phyloP scores from a whole-genome alignment of 2,113 vertebrate species.

The Gasterosteus nipponicus region DNA sequence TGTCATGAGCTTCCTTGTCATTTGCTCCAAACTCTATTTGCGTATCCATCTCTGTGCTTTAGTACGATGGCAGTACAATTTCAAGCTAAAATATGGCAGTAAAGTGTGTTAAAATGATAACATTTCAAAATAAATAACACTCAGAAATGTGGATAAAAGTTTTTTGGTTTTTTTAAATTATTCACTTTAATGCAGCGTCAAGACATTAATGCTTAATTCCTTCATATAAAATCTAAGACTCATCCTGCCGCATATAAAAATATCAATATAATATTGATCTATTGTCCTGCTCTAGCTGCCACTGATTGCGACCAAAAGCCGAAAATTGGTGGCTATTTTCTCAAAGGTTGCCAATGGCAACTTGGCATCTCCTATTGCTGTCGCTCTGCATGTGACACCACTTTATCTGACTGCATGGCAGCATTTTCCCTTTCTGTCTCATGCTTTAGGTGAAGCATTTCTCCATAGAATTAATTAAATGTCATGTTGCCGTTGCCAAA shows the following conservation, averaged over 20 bases:
- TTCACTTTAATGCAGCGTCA: no score
- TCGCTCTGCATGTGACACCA: conserved; percentile 18
- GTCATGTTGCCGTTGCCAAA: conserved; percentile 18
- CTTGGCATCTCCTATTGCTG: background rate
- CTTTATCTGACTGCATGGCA: background rate
- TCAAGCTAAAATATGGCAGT: background rate
- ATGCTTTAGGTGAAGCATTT: conserved; percentile 19
- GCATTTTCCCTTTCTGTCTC: background rate
- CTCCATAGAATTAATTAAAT: conserved; percentile 41
- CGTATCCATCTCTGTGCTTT: background rate
- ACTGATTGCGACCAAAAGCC: background rate
- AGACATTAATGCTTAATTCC: no score
- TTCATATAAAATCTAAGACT: background rate
- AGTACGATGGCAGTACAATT: background rate
- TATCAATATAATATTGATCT: background rate
- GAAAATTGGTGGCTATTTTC: background rate
- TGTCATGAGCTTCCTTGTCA: background rate
- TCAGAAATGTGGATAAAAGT: background rate
- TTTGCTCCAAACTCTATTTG: background rate
- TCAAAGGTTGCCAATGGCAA: background rate
- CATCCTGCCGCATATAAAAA: background rate
- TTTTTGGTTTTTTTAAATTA: no score
- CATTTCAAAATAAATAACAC: background rate
- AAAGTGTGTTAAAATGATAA: background rate
- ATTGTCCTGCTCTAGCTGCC: background rate